Conservation (phyloP, 1,140 invertebrate species). For the Nebria ingens region DNA sequence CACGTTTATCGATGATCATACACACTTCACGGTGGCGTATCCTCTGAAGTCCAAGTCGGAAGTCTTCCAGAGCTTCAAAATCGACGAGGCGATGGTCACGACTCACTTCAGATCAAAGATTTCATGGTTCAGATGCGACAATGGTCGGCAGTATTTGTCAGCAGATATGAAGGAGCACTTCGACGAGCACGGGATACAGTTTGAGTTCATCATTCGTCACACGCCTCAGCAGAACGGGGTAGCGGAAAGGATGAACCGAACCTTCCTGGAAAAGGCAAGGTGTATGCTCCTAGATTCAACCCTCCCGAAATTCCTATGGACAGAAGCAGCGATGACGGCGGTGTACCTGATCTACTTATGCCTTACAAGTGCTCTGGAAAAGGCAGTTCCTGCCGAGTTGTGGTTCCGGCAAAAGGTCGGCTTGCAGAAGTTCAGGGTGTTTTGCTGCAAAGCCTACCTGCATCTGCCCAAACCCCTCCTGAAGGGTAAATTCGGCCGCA, state of each 20-base stretch:
- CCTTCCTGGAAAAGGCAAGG: conserved; percentile 28
- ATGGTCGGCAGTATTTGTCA: conserved; percentile 17
- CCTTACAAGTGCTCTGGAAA: conserved; percentile 18
- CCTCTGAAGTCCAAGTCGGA: conserved; percentile 28
- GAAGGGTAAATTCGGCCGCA: neutral
- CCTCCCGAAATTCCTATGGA: conserved; percentile 30
- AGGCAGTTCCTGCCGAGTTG: conserved; percentile 25
- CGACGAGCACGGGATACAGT: conserved; percentile 18
- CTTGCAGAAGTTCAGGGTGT: conserved; percentile 22
- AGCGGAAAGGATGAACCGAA: conserved; percentile 33
- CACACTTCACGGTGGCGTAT: conserved; percentile 27
- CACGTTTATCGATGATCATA: conserved; percentile 31
- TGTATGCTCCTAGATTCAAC: conserved; percentile 28
- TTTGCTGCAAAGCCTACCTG: conserved; percentile 26
- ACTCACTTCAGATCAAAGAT: conserved; percentile 14
- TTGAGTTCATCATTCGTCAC: conserved; percentile 26
- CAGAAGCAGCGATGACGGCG: conserved; percentile 29
- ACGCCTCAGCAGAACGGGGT: conserved; percentile 37
- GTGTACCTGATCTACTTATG: conserved; percentile 17
- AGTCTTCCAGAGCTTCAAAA: conserved; percentile 22
- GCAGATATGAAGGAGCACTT: conserved; percentile 13
- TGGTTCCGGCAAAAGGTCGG: conserved; percentile 23
- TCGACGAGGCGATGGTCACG: conserved; percentile 19
- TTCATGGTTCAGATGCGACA: conserved; percentile 16
- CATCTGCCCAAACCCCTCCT: conserved; percentile 16